Base-by-base conservation (phyloP, 2,888 invertebrate genomes). In the Bruchidius siliquastri region DNA sequence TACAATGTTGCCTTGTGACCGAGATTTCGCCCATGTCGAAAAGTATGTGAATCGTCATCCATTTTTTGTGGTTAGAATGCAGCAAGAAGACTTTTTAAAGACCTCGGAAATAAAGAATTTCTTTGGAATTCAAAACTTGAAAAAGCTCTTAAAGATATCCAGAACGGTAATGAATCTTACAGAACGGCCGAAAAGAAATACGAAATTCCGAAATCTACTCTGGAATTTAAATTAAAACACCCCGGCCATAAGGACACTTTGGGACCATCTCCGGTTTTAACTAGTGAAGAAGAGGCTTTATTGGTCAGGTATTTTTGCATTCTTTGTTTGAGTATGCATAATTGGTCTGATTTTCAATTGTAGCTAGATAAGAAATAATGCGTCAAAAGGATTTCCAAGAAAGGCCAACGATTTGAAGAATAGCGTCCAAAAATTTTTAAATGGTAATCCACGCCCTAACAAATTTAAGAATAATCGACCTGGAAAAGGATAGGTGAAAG, bases 401-500 rank as follows among this genome's bases (percentile, higher is more conserved):
- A 76, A 77, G 74, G 73, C 72, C 71, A 71, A 75, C 30, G 74
- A 77, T 70, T 71, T 78, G 30, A 22, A 73, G 69, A 67, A 71
- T 32, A 76, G 74, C 69, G 76, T 75, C 49, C 74, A 77, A 69
- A 26, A 76, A 68, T 76, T 78, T 69, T 72, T 76, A 73, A 75
- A 49, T 67, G 76, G 74, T 30, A 32, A 71, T 71, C 71, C 71
- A 0, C 18, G 71, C 10, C 20, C 20, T 13, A 10, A 71, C 4
- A 2, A 18, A n/a, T 71, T 71, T 21, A 71, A 71, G 4, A 21
- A 71, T 32, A 71, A 71, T 71, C 71, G 75, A 71, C 76, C 77
- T 32, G 75, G 75, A 30, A 75, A 77, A 69, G 68, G 76, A n/a
- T 79, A 78, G 77, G 32, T 79, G 69, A 79, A 77, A 73, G 71